Conservation (phyloP, 2,113 vertebrate genomes). For the Rousettus leschenaultii region DNA sequence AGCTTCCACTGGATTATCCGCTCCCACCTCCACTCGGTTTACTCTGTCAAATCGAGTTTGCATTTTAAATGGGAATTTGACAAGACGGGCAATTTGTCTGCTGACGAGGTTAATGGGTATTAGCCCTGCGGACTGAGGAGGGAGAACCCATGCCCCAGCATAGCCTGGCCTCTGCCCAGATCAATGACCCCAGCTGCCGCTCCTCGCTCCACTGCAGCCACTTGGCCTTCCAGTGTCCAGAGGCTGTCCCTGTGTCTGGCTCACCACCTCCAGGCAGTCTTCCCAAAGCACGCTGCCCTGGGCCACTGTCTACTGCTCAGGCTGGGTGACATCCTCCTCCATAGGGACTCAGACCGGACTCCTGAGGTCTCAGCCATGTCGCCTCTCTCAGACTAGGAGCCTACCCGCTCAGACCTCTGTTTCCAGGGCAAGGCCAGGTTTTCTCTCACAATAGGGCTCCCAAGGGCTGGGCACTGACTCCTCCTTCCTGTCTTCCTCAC, state of each 20-base stretch:
- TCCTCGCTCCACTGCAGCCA: not conserved
- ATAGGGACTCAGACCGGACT: not conserved
- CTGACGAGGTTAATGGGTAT: slow-evolving; percentile 79
- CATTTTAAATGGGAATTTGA: slow-evolving; percentile 91
- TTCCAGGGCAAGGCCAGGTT: not conserved
- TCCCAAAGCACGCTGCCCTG: not conserved
- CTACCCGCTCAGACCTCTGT: not conserved
- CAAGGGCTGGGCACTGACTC: no score
- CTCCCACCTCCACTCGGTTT: slow-evolving; percentile 84
- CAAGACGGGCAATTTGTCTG: slow-evolving; percentile 84
- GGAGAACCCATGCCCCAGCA: not conserved
- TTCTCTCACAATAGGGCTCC: not conserved
- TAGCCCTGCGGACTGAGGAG: slow-evolving; percentile 46
- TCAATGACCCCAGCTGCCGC: slow-evolving; percentile 28
- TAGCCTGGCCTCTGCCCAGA: slow-evolving; percentile 49
- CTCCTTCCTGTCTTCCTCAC: not conserved
- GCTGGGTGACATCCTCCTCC: not conserved
- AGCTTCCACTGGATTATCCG: slow-evolving; percentile 89
- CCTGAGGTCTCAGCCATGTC: not conserved
- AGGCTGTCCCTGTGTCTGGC: not conserved
- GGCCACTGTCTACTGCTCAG: not conserved
- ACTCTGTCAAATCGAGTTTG: slow-evolving; percentile 89
- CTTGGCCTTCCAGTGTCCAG: not conserved
- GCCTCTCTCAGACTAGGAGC: not conserved
- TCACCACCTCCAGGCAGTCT: slow-evolving; percentile 55